Conservation (phyloP, 64 coral and sea anemone genomes). For the Catalaphyllia jardinei region DNA sequence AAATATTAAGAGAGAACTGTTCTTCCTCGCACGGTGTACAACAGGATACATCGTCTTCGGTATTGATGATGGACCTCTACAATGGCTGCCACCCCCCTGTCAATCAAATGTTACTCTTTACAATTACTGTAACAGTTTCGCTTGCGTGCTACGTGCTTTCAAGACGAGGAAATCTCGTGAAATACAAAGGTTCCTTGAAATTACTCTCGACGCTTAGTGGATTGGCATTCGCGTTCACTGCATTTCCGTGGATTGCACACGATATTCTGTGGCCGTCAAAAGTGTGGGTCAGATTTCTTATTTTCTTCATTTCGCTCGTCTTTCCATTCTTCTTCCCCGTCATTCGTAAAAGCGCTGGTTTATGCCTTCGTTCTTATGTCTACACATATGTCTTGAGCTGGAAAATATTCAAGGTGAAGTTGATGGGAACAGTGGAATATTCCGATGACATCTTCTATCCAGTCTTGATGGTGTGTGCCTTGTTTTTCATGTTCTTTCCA, state of each 20-base stretch:
- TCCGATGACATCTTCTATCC: slow-evolving; percentile 8
- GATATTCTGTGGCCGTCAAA: background rate
- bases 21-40: background rate
- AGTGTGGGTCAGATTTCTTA: background rate
- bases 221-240: background rate
- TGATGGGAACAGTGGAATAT: background rate
- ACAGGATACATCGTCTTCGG: background rate
- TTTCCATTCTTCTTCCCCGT: slow-evolving; percentile 29
- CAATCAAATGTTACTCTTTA: background rate
- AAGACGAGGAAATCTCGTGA: no score
- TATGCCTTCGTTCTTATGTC: background rate
- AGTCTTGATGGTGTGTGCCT: background rate
- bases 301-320: background rate
- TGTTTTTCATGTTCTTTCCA: background rate
- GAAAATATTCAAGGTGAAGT: slow-evolving; percentile 10
- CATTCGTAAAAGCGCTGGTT: slow-evolving; percentile 8
- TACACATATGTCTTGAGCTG: slow-evolving; percentile 3
- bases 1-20: background rate
- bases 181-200: background rate
- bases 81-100: background rate
- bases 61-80: background rate
- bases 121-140: background rate
- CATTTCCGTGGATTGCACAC: background rate
- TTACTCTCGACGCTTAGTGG: background rate
- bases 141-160: slow-evolving; percentile 1